These are phyloP conservation scores for Lacanobia wlatinum DNA, from an alignment of 2,888 invertebrate genomes.

Conservation along the genomic window DNA sequence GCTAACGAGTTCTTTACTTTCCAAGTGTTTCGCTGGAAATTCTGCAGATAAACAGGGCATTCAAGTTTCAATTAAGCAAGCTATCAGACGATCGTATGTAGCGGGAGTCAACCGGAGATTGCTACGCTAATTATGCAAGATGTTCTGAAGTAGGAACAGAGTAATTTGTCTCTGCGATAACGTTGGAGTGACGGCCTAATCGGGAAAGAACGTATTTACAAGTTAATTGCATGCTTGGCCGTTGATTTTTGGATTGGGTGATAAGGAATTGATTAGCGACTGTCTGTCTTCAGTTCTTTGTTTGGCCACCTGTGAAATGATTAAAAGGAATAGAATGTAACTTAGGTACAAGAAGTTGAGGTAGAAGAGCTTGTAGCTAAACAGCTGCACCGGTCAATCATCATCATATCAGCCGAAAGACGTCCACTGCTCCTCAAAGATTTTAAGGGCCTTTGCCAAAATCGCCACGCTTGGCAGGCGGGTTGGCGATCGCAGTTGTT, in stretches of 20 bases:
- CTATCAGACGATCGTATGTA: slow-evolving; percentile 74
- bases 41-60: slow-evolving; percentile 72
- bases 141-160: slow-evolving; percentile 58
- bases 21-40: slow-evolving; percentile 60
- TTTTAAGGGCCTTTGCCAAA: too few relatives aligned
- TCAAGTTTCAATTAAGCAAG: slow-evolving; percentile 78
- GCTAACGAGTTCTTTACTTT: slow-evolving; percentile 53
- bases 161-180: slow-evolving; percentile 67
- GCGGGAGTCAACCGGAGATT: slow-evolving; percentile 77
- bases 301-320: slow-evolving; percentile 8
- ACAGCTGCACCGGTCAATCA: too few relatives aligned
- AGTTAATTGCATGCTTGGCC: slow-evolving; percentile 61
- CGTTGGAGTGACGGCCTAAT: slow-evolving; percentile 63
- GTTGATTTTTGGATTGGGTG: slow-evolving; percentile 39
- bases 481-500: too few relatives aligned
- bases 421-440: too few relatives aligned
- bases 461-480: too few relatives aligned
- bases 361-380: too few relatives aligned
- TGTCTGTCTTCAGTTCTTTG: slow-evolving; percentile 6
- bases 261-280: slow-evolving; percentile 26
- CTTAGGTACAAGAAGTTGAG: too few relatives aligned
- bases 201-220: slow-evolving; percentile 63
- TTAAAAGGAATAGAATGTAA: background rate
- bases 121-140: slow-evolving; percentile 78
- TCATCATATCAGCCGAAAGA: too few relatives aligned